These are phyloP conservation scores for Ceratina japonica DNA, from an alignment of 1,140 invertebrate genomes.

Conservation along the genomic window DNA sequence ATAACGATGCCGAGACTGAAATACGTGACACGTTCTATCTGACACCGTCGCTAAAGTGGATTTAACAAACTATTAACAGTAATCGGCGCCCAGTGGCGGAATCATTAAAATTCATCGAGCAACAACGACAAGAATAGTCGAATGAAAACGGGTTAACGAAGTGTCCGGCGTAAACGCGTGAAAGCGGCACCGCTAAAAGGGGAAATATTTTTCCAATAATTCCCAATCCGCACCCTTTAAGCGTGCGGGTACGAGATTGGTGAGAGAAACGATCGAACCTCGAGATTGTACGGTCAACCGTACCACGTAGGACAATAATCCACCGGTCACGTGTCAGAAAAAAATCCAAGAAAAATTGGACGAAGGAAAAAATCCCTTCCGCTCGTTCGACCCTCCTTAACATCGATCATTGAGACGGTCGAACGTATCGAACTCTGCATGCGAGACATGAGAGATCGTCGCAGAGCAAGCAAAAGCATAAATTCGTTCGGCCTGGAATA, in stretches of 20 bases:
- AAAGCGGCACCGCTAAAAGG: background rate
- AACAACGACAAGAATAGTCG: too few species aligned
- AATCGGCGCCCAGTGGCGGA: too few species aligned
- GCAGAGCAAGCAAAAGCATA: background rate
- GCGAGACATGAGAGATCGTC: background rate
- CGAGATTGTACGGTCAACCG: constrained; percentile 1
- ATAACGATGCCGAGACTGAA: too few species aligned
- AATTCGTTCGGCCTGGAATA: constrained; percentile 37
- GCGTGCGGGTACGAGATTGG: background rate
- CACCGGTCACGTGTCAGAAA: constrained; percentile 19
- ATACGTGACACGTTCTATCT: too few species aligned
- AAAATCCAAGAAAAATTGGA: background rate
- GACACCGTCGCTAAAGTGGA: too few species aligned
- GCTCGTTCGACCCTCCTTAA: constrained; percentile 45
- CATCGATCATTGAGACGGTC: constrained; percentile 17
- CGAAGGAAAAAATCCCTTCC: constrained; percentile 38
- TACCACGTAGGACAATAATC: constrained; percentile 44
- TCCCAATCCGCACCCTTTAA: background rate
- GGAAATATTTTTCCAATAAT: background rate
- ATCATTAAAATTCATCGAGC: too few species aligned
- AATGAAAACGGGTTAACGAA: constrained; percentile 3
- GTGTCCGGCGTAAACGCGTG: background rate
- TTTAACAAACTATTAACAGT: too few species aligned
- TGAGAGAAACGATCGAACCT: background rate
- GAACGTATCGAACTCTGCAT: background rate